Base-by-base conservation (phyloP, 1,140 invertebrate genomes). In the Conus ventricosus region DNA sequence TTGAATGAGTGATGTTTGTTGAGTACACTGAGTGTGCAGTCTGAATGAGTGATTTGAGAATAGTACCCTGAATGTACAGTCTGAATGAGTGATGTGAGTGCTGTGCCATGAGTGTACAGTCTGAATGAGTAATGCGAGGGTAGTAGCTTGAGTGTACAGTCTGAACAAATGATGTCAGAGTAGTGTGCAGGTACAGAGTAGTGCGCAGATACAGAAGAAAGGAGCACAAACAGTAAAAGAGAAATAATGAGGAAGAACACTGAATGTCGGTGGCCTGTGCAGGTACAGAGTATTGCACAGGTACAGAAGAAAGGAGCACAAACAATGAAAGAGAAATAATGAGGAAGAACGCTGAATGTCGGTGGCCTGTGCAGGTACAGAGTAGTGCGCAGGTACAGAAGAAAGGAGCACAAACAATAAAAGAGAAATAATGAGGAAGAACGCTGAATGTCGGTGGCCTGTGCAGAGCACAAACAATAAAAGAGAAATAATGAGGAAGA, bases 221-320 rank as follows among this genome's bases (percentile, higher is more conserved):
- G 39, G 39, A 39, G 60, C 60, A 67, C 20, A n/a, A n/a, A n/a
- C n/a, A n/a, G n/a, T n/a, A n/a, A n/a, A n/a, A n/a, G n/a, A n/a
- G n/a, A n/a, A n/a, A n/a, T n/a, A n/a, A n/a, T n/a, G 75, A n/a
- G 23, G 75, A 76, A 76, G 75, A 23, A 23, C 8, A 76, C 75
- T 39, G 7, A 17, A 17, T 60, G 57, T 10, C 57, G 17, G 17
- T 10, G 17, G 17, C 57, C 57, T 85, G 15, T 84, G 80, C 84
- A 94, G n/a, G n/a, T n/a, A n/a, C n/a, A n/a, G n/a, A n/a, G n/a
- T 39, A 39, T 0, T 39, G 39, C 39, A 3, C 39, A 39, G 39
- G 39, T 39, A 39, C 39, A 39, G 39, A 39, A 39, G 39, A 39
- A 1, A 39, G 39, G 39, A 39, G 60, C 60, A 67, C 20, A n/a